These are phyloP conservation scores for Acrocera orbiculus DNA, from an alignment of 2,888 invertebrate species.

Conservation along the genomic window DNA sequence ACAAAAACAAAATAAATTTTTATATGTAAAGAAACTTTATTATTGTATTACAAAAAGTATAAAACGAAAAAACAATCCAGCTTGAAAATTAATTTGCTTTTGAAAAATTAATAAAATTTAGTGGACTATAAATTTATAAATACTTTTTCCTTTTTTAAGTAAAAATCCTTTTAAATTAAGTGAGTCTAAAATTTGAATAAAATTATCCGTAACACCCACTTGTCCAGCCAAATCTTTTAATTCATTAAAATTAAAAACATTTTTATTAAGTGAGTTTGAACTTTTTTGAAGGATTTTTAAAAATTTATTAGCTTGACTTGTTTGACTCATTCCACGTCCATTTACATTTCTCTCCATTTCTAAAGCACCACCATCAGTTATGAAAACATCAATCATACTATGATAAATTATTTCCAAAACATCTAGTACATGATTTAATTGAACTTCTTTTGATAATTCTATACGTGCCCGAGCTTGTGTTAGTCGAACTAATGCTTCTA, in stretches of 20 bases:
- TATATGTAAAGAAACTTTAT: too few relatives aligned
- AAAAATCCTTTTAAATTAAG: conserved; percentile 75
- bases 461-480: conserved; percentile 77
- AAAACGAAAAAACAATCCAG: too few relatives aligned
- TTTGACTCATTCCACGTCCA: conserved; percentile 54
- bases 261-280: conserved; percentile 46
- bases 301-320: conserved; percentile 52
- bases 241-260: conserved; percentile 57
- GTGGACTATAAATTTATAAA: conserved; percentile 45
- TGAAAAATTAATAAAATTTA: conserved; percentile 10
- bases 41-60: too few relatives aligned
- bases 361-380: conserved; percentile 39
- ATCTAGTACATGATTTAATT: conserved; percentile 63
- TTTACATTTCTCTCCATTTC: conserved; percentile 47
- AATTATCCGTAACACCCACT: conserved; percentile 44
- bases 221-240: conserved; percentile 52
- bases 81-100: too few relatives aligned
- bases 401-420: conserved; percentile 69
- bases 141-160: conserved; percentile 57
- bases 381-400: conserved; percentile 59
- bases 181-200: conserved; percentile 51
- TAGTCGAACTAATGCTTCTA: conserved; percentile 73
- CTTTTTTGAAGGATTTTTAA: conserved; percentile 47
- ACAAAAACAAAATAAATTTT: too few relatives aligned
- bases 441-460: conserved; percentile 68